These are phyloP conservation scores for Diarsia brunnea DNA, from an alignment of 2,888 invertebrate species.

Conservation along the genomic window DNA sequence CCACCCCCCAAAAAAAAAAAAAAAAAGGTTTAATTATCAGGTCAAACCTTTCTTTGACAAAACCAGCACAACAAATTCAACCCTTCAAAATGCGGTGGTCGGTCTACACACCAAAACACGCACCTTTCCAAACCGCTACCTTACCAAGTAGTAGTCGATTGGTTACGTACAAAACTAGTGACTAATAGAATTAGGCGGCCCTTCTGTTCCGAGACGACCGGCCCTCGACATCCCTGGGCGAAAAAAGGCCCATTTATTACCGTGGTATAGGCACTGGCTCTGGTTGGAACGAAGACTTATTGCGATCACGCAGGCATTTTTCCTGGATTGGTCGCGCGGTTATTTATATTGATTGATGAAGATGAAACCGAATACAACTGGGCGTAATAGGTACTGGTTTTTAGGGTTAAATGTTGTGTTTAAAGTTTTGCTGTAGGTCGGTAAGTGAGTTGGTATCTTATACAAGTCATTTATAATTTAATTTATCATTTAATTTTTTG, in stretches of 20 bases:
- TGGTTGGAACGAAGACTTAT: constrained; percentile 65
- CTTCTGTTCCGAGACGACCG: constrained; percentile 60
- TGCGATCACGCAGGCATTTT: constrained; percentile 57
- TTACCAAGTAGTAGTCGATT: constrained; percentile 66
- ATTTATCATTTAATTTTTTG: too few relatives aligned
- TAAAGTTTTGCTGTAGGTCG: neutral
- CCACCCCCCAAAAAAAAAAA: too few relatives aligned
- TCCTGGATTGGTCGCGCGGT: constrained; percentile 56
- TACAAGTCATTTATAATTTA: too few relatives aligned
- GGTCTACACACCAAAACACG: constrained; percentile 36
- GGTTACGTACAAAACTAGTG: constrained; percentile 70
- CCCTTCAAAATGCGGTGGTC: constrained; percentile 23
- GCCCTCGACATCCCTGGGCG: constrained; percentile 51
- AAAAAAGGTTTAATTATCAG: neutral
- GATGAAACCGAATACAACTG: constrained; percentile 23
- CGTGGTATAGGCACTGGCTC: constrained; percentile 50
- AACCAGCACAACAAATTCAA: constrained; percentile 7
- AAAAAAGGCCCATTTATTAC: constrained; percentile 67
- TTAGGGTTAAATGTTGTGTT: constrained; percentile 24
- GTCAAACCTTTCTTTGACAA: neutral
- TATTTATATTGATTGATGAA: constrained; percentile 63
- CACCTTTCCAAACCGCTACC: constrained; percentile 60
- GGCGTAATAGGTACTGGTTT: neutral
- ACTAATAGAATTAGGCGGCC: constrained; percentile 74
- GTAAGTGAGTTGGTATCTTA: neutral